A percentile compares a stretch with the other conserved stretches of the same genome.
Evolutionary conservation across 2,113 vertebrate genomes (phyloP).

Genomic region (Pontoporia blainvillei): DNA sequence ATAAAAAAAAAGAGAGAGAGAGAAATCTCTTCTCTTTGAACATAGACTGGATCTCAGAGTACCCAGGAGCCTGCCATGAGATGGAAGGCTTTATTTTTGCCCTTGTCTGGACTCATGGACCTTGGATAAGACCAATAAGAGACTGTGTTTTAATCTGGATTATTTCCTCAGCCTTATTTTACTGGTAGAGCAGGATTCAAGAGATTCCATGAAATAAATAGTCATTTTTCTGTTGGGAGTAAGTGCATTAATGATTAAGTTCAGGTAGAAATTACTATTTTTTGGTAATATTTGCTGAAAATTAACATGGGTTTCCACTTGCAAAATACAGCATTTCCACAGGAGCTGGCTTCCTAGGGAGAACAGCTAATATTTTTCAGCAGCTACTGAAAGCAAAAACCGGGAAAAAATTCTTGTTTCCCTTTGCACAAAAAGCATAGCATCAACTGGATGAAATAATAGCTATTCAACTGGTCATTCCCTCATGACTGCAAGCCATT

Average conservation of each 20-base stretch:
- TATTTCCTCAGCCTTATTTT: background rate
- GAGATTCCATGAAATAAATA: background rate
- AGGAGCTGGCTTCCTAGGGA: conserved; percentile 22
- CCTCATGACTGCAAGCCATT: conserved; percentile 45
- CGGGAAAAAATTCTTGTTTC: conserved; percentile 13
- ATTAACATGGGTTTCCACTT: conserved; percentile 52
- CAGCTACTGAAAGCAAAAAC: conserved; percentile 24
- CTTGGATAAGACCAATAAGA: background rate
- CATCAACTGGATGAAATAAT: conserved; percentile 57
- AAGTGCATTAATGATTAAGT: conserved; percentile 22
- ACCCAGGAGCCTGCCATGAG: background rate
- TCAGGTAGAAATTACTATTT: background rate
- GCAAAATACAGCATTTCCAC: background rate
- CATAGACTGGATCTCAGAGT: background rate
- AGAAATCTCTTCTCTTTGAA: background rate
- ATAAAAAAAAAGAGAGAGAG: background rate
- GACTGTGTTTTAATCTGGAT: background rate
- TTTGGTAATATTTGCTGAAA: conserved; percentile 28
- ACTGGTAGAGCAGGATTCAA: background rate
- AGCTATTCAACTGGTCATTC: conserved; percentile 56
- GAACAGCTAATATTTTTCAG: conserved; percentile 43
- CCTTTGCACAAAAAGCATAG: conserved; percentile 30
- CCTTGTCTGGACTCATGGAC: background rate
- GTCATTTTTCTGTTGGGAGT: background rate
- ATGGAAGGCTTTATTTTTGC: background rate